Evolutionary conservation across 2,888 invertebrate species (phyloP).

Genomic region (Cyrtodaria siliqua): DNA sequence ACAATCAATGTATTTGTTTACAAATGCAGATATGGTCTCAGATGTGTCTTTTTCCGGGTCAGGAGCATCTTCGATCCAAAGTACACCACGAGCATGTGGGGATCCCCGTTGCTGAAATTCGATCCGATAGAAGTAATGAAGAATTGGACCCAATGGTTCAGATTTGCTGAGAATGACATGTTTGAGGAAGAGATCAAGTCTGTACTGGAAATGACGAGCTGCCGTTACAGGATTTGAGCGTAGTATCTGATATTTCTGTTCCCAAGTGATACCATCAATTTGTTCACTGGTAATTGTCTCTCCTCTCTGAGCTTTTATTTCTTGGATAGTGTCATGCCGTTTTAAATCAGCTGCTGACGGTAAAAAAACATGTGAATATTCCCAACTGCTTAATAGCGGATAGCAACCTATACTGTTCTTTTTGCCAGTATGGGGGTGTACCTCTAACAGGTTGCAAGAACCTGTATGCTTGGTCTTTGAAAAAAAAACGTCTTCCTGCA

Average conservation of each 20-base stretch:
- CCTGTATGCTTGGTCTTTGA: conserved; percentile 38
- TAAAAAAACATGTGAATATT: conserved; percentile 67
- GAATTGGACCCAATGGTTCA: conserved; percentile 31
- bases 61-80: conserved; percentile 39
- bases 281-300: conserved; percentile 24
- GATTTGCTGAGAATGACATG: conserved; percentile 43
- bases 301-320: conserved; percentile 55
- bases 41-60: conserved; percentile 9
- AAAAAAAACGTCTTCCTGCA: conserved; percentile 12
- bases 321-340: conserved; percentile 65
- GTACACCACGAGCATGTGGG: conserved; percentile 41
- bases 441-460: conserved; percentile 46
- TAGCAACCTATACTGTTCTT: conserved; percentile 48
- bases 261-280: conserved; percentile 51
- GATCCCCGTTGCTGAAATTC: conserved; percentile 52
- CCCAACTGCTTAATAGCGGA: conserved; percentile 69
- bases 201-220: conserved; percentile 62
- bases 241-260: conserved; percentile 55
- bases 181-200: conserved; percentile 54
- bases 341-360: conserved; percentile 70
- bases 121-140: conserved; percentile 20
- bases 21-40: conserved; percentile 10
- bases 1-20: conserved; percentile 23
- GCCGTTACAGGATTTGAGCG: conserved; percentile 66
- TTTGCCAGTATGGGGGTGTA: conserved; percentile 64